These are phyloP conservation scores for Cherax destructor DNA, from an alignment of 1,140 invertebrate species.

Conservation along the genomic window DNA sequence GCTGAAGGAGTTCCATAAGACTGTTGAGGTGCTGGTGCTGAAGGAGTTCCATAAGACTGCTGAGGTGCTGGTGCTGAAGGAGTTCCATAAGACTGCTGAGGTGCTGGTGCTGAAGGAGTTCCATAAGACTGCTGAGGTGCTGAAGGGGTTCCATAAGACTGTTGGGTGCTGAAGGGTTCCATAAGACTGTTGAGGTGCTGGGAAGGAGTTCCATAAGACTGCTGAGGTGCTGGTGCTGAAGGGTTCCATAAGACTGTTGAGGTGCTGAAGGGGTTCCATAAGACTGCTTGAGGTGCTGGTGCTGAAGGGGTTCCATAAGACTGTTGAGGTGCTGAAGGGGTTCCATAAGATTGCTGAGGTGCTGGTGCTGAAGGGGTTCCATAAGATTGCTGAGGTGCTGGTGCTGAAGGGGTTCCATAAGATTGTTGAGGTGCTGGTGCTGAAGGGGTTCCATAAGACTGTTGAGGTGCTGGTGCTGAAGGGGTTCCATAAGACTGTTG, in stretches of 20 bases:
- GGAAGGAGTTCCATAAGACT: conserved; percentile 7
- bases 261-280: neutral
- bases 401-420: neutral
- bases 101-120: neutral
- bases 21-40: neutral
- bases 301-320: neutral
- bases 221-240: neutral
- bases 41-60: neutral
- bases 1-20: neutral
- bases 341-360: neutral
- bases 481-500: conserved; percentile 13
- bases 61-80: neutral
- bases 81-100: conserved; percentile 14
- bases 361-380: neutral
- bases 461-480: neutral
- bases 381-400: conserved; percentile 2
- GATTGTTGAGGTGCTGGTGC: conserved; percentile 12
- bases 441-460: neutral
- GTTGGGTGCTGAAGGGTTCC: neutral
- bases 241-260: neutral
- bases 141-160: too few relatives aligned
- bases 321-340: conserved; percentile 4
- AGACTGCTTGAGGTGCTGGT: neutral
- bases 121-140: conserved; percentile 3
- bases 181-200: neutral